A percentile compares a stretch with the other conserved stretches of the same genome.
Evolutionary conservation across 2,888 invertebrate species (phyloP).

Genomic region (Pterostichus madidus): DNA sequence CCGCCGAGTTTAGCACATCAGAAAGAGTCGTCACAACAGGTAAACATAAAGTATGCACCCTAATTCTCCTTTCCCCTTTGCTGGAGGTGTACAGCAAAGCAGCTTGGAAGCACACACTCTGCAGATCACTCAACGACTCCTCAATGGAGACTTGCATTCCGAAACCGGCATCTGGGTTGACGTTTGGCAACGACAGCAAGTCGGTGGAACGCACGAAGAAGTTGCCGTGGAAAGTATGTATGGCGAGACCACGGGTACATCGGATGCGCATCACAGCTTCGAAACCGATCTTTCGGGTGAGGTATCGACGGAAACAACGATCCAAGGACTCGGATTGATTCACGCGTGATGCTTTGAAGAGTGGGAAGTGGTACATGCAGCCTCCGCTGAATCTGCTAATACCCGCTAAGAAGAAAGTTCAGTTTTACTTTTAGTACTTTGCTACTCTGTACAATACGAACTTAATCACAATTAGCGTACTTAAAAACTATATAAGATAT

Average conservation of each 20-base stretch:
- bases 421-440: constrained; percentile 36
- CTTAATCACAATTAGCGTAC: too few relatives aligned
- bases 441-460: too few relatives aligned
- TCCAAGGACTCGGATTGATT: constrained; percentile 87
- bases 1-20: constrained; percentile 93
- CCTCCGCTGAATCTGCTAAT: constrained; percentile 98
- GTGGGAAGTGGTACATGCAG: constrained; percentile 93
- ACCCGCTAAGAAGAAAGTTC: constrained; percentile 81
- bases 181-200: constrained; percentile 95
- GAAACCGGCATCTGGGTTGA: constrained; percentile 98
- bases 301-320: constrained; percentile 90
- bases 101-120: constrained; percentile 97
- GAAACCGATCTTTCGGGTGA: constrained; percentile 98
- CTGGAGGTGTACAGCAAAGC: constrained; percentile 97
- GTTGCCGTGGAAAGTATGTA: constrained; percentile 99
- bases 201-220: constrained; percentile 99
- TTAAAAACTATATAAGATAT: too few relatives aligned
- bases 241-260: constrained; percentile 94
- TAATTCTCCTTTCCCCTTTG: constrained; percentile 96
- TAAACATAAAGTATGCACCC: constrained; percentile 97
- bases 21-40: constrained; percentile 91
- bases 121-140: constrained; percentile 91
- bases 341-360: constrained; percentile 86
- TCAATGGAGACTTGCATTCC: constrained; percentile 99
- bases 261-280: constrained; percentile 99